Percentiles rank a stretch among this genome's conserved stretches.
Conservation (phyloP, 2,797 vertebrate species). For the Sardinella longiceps region DNA sequence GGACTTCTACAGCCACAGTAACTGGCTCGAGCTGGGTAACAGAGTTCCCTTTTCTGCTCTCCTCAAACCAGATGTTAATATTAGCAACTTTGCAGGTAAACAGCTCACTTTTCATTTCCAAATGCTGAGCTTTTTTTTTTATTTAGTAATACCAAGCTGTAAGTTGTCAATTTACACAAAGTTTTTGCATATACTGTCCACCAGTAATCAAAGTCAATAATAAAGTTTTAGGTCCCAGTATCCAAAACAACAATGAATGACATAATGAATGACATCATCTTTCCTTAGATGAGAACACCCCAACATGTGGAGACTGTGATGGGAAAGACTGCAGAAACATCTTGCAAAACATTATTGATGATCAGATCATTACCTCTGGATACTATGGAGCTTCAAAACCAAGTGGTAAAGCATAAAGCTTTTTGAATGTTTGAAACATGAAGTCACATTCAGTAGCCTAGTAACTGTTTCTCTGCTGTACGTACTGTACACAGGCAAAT, state of each 20-base stretch:
- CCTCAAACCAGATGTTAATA: neutral
- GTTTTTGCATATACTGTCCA: no score
- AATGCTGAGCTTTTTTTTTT: no score
- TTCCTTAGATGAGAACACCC: neutral
- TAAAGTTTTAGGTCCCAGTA: no score
- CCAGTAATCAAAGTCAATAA: no score
- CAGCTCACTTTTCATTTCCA: no score
- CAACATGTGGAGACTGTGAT: conserved; percentile 33
- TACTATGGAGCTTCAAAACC: conserved; percentile 35
- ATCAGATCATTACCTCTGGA: conserved; percentile 36
- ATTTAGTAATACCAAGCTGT: neutral
- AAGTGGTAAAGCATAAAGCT: neutral
- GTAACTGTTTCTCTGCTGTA: no score
- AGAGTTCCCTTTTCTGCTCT: conserved; percentile 29
- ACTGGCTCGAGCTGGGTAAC: conserved; percentile 46
- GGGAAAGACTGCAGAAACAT: conserved; percentile 27
- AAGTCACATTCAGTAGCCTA: no score
- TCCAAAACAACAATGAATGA: no score
- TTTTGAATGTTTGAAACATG: no score
- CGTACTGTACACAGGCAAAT: conserved; percentile 41
- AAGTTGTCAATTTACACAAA: no score
- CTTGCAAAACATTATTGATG: neutral
- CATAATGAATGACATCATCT: neutral
- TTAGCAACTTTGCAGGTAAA: conserved; percentile 45
- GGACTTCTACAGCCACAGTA: conserved; percentile 43